Percentiles rank a stretch among this genome's conserved stretches.
phyloP scores from a whole-genome alignment of 53 echinoderm and acorn worm genomes.

The Echinometra lucunter region DNA sequence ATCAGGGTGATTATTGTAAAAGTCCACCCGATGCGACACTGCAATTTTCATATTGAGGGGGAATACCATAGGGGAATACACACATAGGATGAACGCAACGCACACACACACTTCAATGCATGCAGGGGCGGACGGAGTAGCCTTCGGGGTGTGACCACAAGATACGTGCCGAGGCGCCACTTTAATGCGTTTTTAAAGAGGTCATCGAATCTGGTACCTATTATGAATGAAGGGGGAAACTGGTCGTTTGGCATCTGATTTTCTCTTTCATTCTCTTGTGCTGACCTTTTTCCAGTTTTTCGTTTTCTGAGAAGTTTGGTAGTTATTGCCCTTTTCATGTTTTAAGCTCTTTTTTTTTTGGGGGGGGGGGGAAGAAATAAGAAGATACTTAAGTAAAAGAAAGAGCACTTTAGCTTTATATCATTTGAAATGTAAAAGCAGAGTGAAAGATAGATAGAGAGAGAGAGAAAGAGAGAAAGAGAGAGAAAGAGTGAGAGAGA shows the following conservation, averaged over 20 bases:
- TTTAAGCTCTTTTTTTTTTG: too few relatives aligned
- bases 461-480: not conserved
- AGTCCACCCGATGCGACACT: not conserved
- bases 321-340: too few relatives aligned
- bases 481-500: not conserved
- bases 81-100: not conserved
- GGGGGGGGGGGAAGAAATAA: too few relatives aligned
- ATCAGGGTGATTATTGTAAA: not conserved
- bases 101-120: not conserved
- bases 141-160: not conserved
- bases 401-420: too few relatives aligned
- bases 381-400: too few relatives aligned
- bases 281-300: not conserved
- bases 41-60: not conserved
- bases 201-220: not conserved
- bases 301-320: too few relatives aligned
- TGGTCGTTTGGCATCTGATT: not conserved
- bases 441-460: too few relatives aligned
- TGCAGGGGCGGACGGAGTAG: not conserved
- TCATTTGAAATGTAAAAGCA: too few relatives aligned
- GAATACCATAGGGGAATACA: not conserved
- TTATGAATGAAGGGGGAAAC: not conserved
- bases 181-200: conserved; percentile 11
- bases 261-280: not conserved
- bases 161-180: not conserved